Base-by-base conservation (phyloP, 2,888 invertebrate genomes). In the Atethmia centrago region DNA sequence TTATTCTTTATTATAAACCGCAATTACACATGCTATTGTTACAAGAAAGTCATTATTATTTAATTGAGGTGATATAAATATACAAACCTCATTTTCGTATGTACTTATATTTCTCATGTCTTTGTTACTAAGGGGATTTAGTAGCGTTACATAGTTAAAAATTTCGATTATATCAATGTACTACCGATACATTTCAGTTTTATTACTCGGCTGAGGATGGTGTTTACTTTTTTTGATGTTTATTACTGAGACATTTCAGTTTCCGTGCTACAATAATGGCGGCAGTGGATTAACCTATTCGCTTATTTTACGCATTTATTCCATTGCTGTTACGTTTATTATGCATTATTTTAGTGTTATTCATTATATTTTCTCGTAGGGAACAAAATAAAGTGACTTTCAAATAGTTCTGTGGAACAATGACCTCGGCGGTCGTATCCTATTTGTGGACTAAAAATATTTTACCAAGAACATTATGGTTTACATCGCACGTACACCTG, bases 161-260 rank as follows among this genome's bases (percentile, higher is more conserved):
- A 82, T 84, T 84, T 81, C 56, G 55, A 76, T 66, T 83, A 85
- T 87, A 89, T 79, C 49, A 40, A 36, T 51, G 62, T 63, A 55
- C 25, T 75, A 81, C 58, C 21, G n/a, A 47, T 74, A 78, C 82
- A 88, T 86, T 89, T 83, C 70, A 49, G n/a, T 76, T 79, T 62
- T 68, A 82, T 86, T 84, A 86, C 79, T 78, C 62, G 81, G 90
- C 92, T 87, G 91, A 92, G 90, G 91, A 92, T 94, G 93, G 90
- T 96, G 96, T 96, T 96, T 96, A 96, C 96, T 92, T 94, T 95
- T 92, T 95, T 94, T 95, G 95, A 95, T 96, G 96, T 95, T 95
- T 95, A 93, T 91, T 91, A 89, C 82, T 76, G 90, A 95, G 94
- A 95, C 95, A 94, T 95, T 95, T 94, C 95, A 93, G 92, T 95